A percentile compares a stretch with the other conserved stretches of the same genome.
phyloP scores from a whole-genome alignment of 2,797 vertebrate species.

The Potorous gilbertii region DNA sequence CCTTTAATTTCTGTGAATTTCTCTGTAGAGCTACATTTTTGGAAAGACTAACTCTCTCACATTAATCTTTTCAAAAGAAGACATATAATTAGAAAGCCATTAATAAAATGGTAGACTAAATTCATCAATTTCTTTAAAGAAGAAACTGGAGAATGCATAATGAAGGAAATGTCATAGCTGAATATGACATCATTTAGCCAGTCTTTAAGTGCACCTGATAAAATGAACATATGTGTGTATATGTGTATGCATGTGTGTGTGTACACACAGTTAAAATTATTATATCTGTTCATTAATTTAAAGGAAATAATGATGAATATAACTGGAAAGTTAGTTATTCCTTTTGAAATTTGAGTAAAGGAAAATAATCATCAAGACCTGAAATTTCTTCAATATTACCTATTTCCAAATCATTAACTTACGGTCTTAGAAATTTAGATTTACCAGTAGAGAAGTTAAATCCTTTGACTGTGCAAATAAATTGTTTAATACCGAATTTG shows the following conservation, averaged over 20 bases:
- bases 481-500: background rate
- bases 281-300: background rate
- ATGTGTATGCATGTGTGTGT: no score
- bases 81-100: background rate
- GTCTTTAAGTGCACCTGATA: background rate
- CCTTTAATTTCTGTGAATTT: background rate
- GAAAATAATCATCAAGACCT: background rate
- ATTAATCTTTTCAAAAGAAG: background rate
- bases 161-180: conserved; percentile 19
- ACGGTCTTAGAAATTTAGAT: no score
- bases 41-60: background rate
- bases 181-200: background rate
- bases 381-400: background rate
- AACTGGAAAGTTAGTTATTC: background rate
- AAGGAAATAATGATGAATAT: background rate
- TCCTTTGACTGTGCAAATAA: background rate
- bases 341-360: background rate
- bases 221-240: background rate
- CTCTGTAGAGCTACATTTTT: background rate
- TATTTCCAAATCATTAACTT: background rate
- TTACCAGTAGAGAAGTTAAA: background rate
- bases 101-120: background rate
- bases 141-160: conserved; percentile 6
- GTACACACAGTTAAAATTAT: no score
- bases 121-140: background rate